phyloP scores from a whole-genome alignment of 2,113 vertebrate species.

The Arizona elegans region DNA sequence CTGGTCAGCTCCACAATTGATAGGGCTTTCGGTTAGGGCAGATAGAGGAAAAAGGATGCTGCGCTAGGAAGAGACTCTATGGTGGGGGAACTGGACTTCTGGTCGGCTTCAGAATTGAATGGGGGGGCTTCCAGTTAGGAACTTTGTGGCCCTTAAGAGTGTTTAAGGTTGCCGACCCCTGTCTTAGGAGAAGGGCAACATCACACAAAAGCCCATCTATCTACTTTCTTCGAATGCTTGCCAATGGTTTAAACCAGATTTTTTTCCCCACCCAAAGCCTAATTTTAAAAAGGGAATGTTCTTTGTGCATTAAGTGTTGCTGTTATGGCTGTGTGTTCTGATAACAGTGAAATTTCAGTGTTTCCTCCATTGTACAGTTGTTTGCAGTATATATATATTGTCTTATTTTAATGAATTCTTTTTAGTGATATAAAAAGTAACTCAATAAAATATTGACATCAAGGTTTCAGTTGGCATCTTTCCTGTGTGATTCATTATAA shows the following conservation, averaged over 20 bases:
- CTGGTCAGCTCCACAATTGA: too few species aligned
- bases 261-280: conserved; percentile 40
- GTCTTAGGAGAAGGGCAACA: background rate
- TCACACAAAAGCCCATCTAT: background rate
- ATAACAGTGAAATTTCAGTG: conserved; percentile 70
- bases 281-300: conserved; percentile 60
- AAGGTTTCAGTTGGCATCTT: conserved; percentile 23
- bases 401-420: conserved; percentile 68
- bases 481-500: background rate
- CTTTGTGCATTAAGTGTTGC: conserved; percentile 62
- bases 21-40: too few species aligned
- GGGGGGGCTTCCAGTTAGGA: too few species aligned
- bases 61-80: too few species aligned
- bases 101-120: too few species aligned
- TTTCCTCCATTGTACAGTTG: conserved; percentile 74
- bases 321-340: conserved; percentile 70
- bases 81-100: too few species aligned
- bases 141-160: too few species aligned
- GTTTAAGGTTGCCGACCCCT: too few species aligned
- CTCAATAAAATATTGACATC: conserved; percentile 71
- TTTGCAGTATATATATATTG: conserved; percentile 48
- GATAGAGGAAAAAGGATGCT: too few species aligned
- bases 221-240: background rate
- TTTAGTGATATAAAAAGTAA: conserved; percentile 68
- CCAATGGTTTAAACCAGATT: conserved; percentile 40